A percentile compares a stretch with the other conserved stretches of the same genome.
Evolutionary conservation across 1,140 invertebrate species (phyloP).

Genomic region (Cotesia vestalis): DNA sequence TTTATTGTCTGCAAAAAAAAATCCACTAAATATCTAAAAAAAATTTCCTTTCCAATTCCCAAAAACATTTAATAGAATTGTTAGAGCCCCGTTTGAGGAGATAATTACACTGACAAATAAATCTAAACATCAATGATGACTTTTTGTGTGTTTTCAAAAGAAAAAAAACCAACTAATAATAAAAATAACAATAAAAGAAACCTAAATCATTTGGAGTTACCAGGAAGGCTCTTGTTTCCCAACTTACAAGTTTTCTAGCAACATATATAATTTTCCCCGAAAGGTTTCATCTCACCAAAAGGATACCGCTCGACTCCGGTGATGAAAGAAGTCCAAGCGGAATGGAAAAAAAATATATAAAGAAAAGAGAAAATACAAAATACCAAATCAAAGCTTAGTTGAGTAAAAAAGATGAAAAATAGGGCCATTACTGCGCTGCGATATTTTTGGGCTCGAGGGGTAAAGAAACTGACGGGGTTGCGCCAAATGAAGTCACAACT

Average conservation of each 20-base stretch:
- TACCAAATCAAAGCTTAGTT: constrained; percentile 31
- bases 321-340: constrained; percentile 5
- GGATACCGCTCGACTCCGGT: constrained; percentile 17
- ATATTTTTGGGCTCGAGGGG: neutral
- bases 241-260: constrained; percentile 6
- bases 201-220: constrained; percentile 20
- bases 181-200: constrained; percentile 2
- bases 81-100: too few species aligned
- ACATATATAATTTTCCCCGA: constrained; percentile 34
- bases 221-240: constrained; percentile 33
- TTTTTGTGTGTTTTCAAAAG: too few species aligned
- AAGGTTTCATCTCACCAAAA: constrained; percentile 15
- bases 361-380: constrained; percentile 17
- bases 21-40: too few species aligned
- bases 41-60: too few species aligned
- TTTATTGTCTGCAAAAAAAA: too few species aligned
- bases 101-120: too few species aligned
- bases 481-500: constrained; percentile 63
- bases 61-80: too few species aligned
- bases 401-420: constrained; percentile 11
- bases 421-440: too few species aligned
- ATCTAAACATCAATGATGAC: too few species aligned
- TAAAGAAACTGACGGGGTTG: constrained; percentile 36
- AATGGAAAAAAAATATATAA: constrained; percentile 14
- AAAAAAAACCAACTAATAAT: too few species aligned